phyloP scores from a whole-genome alignment of 1,140 invertebrate genomes.

The Trachymyrmex septentrionalis region DNA sequence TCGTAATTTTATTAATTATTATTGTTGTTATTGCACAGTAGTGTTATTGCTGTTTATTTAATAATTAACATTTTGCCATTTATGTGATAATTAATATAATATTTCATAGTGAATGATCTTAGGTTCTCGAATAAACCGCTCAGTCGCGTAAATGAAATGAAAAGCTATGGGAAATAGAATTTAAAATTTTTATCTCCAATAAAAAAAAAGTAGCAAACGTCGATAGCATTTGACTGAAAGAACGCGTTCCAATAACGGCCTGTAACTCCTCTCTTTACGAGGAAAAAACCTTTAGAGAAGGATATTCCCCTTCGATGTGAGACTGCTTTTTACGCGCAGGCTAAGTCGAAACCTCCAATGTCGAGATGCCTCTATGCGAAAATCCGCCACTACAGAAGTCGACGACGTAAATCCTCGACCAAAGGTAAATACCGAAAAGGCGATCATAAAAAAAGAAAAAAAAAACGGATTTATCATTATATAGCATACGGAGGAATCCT shows the following conservation, averaged over 20 bases:
- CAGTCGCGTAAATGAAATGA: constrained; percentile 14
- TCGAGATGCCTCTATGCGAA: constrained; percentile 18
- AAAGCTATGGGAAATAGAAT: constrained; percentile 5
- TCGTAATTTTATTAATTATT: neutral
- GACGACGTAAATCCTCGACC: constrained; percentile 37
- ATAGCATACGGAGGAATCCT: neutral
- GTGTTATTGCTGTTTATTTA: neutral
- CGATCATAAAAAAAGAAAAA: constrained; percentile 29
- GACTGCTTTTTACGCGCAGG: constrained; percentile 13
- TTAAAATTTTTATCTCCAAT: constrained; percentile 29
- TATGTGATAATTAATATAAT: constrained; percentile 20
- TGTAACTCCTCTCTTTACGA: constrained; percentile 8
- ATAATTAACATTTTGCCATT: constrained; percentile 10
- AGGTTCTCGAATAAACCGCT: neutral
- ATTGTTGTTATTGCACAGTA: neutral
- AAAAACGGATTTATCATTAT: constrained; percentile 6
- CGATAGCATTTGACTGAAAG: constrained; percentile 44
- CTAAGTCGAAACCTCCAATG: constrained; percentile 19
- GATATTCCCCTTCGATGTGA: constrained; percentile 1
- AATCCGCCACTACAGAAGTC: constrained; percentile 22
- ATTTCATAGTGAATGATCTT: neutral
- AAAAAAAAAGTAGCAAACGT: constrained; percentile 36
- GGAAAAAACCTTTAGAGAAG: constrained; percentile 20
- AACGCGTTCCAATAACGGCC: constrained; percentile 46
- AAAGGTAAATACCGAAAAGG: constrained; percentile 39